Percentiles rank a stretch among this genome's conserved stretches.
Conservation (phyloP, 2,888 invertebrate species). For the Eristalinus aeneus region DNA sequence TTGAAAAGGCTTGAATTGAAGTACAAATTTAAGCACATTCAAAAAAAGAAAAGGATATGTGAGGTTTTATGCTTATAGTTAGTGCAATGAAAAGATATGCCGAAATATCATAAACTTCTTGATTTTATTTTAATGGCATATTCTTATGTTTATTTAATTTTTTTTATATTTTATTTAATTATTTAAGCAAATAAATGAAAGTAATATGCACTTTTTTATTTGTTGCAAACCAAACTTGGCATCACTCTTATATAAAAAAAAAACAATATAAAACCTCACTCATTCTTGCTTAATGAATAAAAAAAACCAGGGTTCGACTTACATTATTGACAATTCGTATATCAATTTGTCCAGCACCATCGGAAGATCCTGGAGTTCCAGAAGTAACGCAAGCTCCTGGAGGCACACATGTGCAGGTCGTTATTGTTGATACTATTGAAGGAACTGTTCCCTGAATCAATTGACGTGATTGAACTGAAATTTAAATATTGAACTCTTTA, state of each 20-base stretch:
- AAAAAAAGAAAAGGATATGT: not conserved
- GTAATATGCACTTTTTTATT: too few relatives aligned
- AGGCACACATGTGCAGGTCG: slow-evolving; percentile 79
- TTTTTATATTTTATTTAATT: too few relatives aligned
- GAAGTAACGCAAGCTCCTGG: slow-evolving; percentile 77
- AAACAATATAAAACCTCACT: not conserved
- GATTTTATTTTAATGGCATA: too few relatives aligned
- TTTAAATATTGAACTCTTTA: not conserved
- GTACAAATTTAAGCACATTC: not conserved
- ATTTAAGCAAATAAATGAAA: too few relatives aligned
- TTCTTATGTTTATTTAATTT: too few relatives aligned
- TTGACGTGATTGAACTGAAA: slow-evolving; percentile 35
- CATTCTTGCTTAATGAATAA: not conserved
- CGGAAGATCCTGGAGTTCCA: slow-evolving; percentile 74
- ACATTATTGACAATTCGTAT: slow-evolving; percentile 84
- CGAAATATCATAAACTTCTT: too few relatives aligned
- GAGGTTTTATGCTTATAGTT: too few relatives aligned
- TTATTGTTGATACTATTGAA: slow-evolving; percentile 22
- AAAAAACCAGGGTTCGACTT: too few relatives aligned
- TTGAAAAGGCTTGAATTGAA: slow-evolving; percentile 40
- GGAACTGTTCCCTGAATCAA: slow-evolving; percentile 52
- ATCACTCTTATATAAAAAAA: too few relatives aligned
- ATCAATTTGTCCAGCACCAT: slow-evolving; percentile 84
- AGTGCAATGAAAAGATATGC: too few relatives aligned
- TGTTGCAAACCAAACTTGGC: too few relatives aligned